Percentiles rank a stretch among this genome's conserved stretches.
Conservation (phyloP, 2,113 vertebrate genomes). For the Lamprologus tigripictilis region DNA sequence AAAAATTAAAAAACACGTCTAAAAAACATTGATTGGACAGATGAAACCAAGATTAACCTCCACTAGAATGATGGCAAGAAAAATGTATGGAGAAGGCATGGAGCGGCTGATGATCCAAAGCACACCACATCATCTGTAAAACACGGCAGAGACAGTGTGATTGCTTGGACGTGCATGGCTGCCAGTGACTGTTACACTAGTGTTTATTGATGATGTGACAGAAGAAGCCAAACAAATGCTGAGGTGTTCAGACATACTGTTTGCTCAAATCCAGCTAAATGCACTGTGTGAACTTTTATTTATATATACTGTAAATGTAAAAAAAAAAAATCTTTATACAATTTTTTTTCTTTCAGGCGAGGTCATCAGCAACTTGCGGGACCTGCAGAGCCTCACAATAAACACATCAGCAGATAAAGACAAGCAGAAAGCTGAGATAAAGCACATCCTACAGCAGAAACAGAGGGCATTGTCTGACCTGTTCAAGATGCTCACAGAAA, state of each 20-base stretch:
- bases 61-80: neutral
- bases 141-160: neutral
- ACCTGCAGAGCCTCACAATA: slow-evolving; percentile 80
- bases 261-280: neutral
- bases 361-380: slow-evolving; percentile 76
- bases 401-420: slow-evolving; percentile 80
- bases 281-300: neutral
- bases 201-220: neutral
- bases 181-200: neutral
- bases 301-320: neutral
- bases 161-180: neutral
- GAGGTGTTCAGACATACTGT: neutral
- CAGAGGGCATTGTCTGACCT: slow-evolving; percentile 90
- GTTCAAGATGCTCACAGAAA: slow-evolving; percentile 85
- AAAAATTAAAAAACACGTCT: neutral
- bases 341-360: slow-evolving; percentile 66
- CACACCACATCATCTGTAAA: neutral
- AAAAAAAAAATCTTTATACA: neutral
- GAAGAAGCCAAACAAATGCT: neutral
- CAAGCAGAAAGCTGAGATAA: slow-evolving; percentile 84
- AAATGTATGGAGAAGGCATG: neutral
- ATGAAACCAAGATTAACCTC: neutral
- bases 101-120: neutral
- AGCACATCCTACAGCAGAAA: slow-evolving; percentile 93
- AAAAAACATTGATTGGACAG: neutral